Evolutionary conservation across 2,888 invertebrate genomes (phyloP).

Genomic region (Scaptomyza parva): DNA sequence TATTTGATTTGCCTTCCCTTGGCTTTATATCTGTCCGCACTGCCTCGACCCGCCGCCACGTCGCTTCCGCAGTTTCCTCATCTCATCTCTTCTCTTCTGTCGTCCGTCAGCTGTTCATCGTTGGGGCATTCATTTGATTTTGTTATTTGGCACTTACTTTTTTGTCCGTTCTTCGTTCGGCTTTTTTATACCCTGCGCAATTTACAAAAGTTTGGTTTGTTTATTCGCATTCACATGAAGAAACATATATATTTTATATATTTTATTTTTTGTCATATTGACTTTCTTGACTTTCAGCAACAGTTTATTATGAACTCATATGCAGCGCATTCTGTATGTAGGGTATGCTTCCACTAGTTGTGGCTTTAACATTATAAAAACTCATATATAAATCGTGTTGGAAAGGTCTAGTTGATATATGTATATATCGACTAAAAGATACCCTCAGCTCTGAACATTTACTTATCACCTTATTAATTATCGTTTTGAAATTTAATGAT

Average conservation of each 20-base stretch:
- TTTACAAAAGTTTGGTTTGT: slow-evolving; percentile 14
- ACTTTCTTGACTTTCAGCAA: no score
- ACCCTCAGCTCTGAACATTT: no score
- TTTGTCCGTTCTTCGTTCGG: slow-evolving; percentile 22
- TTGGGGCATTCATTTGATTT: slow-evolving; percentile 67
- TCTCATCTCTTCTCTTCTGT: neutral
- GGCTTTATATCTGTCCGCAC: slow-evolving; percentile 37
- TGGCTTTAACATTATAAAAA: slow-evolving; percentile 16
- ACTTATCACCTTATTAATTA: no score
- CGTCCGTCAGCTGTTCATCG: neutral
- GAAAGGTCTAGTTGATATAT: no score
- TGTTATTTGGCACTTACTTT: slow-evolving; percentile 71
- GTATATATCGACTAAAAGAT: slow-evolving; percentile 52
- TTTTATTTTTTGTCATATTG: no score
- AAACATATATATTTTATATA: no score
- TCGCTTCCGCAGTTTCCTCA: no score
- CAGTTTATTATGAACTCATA: neutral
- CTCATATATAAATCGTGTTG: slow-evolving; percentile 48
- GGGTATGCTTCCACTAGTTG: slow-evolving; percentile 14
- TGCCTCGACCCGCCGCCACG: neutral
- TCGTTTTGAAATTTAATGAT: no score
- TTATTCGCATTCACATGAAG: slow-evolving; percentile 16
- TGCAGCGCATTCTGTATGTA: neutral
- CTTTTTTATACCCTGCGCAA: slow-evolving; percentile 26
- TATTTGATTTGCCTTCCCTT: slow-evolving; percentile 67